Base-by-base conservation (phyloP, 2,888 invertebrate genomes). In the Cremastinae sp. region DNA sequence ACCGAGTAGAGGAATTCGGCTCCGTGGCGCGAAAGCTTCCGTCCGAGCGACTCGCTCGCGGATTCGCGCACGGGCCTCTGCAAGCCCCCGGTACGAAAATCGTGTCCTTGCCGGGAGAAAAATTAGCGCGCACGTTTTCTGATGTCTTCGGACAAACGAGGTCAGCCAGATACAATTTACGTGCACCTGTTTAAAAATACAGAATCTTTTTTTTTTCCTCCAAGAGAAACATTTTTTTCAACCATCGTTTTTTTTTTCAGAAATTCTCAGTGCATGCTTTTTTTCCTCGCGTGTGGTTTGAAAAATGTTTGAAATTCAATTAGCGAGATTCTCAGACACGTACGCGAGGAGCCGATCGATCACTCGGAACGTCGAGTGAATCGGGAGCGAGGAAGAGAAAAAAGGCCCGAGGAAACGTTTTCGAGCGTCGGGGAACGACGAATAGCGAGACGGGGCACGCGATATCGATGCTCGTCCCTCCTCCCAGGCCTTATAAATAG, bases 131-230 rank as follows among this genome's bases (percentile, higher is more conserved):
- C 66, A 69, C 72, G 72, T 69, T 68, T 72, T 72, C 72, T 49
- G 65, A 73, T 72, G 72, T 73, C 72, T 72, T 72, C 72, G 58
- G 64, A 72, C 76, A 69, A 76, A 76, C 76, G 76, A 76, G 76
- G 76, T 76, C 76, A 72, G 68, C 66, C 41, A 47, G 54, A 69
- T 66, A 71, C 66, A 54, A n/a, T n/a, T n/a, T n/a, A n/a, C n/a
- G n/a, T n/a, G n/a, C n/a, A n/a, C n/a, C n/a, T n/a, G n/a, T n/a
- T n/a, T n/a, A n/a, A n/a, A n/a, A n/a, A n/a, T n/a, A n/a, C n/a
- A n/a, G n/a, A n/a, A n/a, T n/a, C n/a, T n/a, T n/a, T n/a, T n/a
- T n/a, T n/a, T n/a, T n/a, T 22, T 54, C 28, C 36, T 54, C 14
- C 14, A 34, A 36, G 47, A 47, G 47, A 47, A 47, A 41, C 10